Evolutionary conservation across 1,140 invertebrate species (phyloP), one percentile per base, ranked within the genome.

Genomic region (Apis cerana): DNA sequence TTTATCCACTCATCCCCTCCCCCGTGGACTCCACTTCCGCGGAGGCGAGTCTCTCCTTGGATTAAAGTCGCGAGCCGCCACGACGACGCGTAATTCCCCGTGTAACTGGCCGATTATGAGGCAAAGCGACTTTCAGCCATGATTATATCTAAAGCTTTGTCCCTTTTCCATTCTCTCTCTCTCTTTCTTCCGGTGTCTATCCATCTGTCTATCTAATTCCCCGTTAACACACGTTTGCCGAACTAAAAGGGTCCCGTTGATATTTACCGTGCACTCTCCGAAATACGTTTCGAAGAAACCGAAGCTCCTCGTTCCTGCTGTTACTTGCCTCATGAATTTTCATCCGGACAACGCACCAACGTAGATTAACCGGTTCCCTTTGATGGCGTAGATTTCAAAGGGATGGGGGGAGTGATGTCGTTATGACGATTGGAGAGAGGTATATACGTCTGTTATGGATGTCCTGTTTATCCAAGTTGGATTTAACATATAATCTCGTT

Each of bases 71-170:
- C 87, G 78, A 85, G 77, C 83, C 85, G 5, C 87, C 85, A 79
- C 75, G 75, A 88, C 77, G 85, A 80, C 75, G 83, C 33, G 78
- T 88, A 87, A 88, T 87, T 85, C 83, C 85, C 83, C 87, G 83
- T 88, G 86, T 88, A 88, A 88, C 87, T 58, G 83, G 67, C 59
- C 87, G 87, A 88, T 88, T 88, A 88, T 88, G 87, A 88, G 85
- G 86, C 74, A 88, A 88, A 88, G 71, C 82, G 84, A 85, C 85
- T 88, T 86, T 80, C 85, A 82, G 71, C 85, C 59, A 65, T 75
- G 67, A 82, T 82, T 82, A 78, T 78, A 82, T 65, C 75, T 69
- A 67, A 50, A 75, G 67, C 50, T n/a, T 58, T 68, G 7, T 23
- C 21, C 1, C 19, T 58, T 27, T 21, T 13, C 11, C 50, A 33